Base-by-base conservation (phyloP, 2,113 vertebrate genomes). In the Ciconia boyciana region DNA sequence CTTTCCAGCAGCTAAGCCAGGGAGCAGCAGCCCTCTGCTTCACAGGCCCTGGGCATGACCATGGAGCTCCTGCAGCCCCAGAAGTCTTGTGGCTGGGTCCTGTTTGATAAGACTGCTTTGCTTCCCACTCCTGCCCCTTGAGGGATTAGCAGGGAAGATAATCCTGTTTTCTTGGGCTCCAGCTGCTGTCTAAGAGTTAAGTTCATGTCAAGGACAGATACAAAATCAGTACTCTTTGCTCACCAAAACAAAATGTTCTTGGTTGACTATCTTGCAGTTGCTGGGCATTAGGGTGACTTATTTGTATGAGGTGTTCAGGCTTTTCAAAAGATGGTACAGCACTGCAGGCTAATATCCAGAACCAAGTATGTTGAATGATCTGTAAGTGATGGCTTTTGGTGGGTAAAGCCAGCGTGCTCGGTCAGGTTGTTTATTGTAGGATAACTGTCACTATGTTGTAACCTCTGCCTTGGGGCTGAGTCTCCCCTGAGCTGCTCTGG, bases 241-340 rank as follows among this genome's bases (percentile, higher is more conserved):
- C 75, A 87, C 70, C 91, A 88, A 89, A 92, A 85, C 83, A 95
- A 87, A 86, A 92, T 95, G 96, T 94, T 96, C 94, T 85, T 2
- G 5, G 36, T 90, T 74, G 87, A 72, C 83, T 93, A 7, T 61
- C 80, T 48, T 81, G 78, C 66, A 28, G 66, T 55, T 0, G 0
- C 52, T 88, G 87, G 48, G 68, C 43, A 94, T 90, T 89, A 93
- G 51, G 52, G 81, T 94, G 89, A 93, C 96, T 91, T 88, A 90
- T 90, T 74, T 69, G n/a, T 54, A 41, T 81, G 49, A 91, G 74
- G 76, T 22, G 65, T 51, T 70, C 68, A 32, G n/a, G 83, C 52
- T 93, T 78, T 77, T 89, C 44, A 76, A 65, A 65, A 87, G 41
- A 4, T 22, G 28, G 13, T 25, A 2, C 11, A 29, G 52, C 65